Evolutionary conservation across 2,888 invertebrate species (phyloP).

Genomic region (Melanotus villosus): DNA sequence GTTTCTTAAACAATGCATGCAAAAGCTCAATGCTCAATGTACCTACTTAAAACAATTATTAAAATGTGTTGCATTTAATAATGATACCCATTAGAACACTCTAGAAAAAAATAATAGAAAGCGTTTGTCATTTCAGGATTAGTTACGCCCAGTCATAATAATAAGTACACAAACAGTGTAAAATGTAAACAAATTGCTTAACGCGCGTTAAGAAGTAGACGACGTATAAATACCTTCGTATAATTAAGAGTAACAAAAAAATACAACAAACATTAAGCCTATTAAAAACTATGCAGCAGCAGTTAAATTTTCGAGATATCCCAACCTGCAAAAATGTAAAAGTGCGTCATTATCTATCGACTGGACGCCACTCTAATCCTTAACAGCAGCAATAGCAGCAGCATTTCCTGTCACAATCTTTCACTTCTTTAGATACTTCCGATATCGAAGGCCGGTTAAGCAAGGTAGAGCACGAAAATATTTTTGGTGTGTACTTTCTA

Average conservation of each 20-base stretch:
- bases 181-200: constrained; percentile 3
- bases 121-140: neutral
- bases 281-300: too few relatives aligned
- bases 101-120: constrained; percentile 6
- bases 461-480: constrained; percentile 5
- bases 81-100: neutral
- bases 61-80: neutral
- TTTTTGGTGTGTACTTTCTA: neutral
- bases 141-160: constrained; percentile 9
- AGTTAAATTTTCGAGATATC: neutral
- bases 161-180: neutral
- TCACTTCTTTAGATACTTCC: constrained; percentile 16
- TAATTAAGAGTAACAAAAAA: too few relatives aligned
- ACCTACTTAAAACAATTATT: too few relatives aligned
- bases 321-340: neutral
- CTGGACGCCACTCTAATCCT: constrained; percentile 8
- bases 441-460: constrained; percentile 1
- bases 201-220: neutral
- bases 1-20: too few relatives aligned
- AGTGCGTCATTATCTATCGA: neutral
- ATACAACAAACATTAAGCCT: too few relatives aligned
- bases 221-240: too few relatives aligned
- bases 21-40: too few relatives aligned
- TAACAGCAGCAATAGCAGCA: neutral
- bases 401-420: constrained; percentile 17